phyloP scores from a whole-genome alignment of 2,888 invertebrate genomes.

The Diogma glabrata region DNA sequence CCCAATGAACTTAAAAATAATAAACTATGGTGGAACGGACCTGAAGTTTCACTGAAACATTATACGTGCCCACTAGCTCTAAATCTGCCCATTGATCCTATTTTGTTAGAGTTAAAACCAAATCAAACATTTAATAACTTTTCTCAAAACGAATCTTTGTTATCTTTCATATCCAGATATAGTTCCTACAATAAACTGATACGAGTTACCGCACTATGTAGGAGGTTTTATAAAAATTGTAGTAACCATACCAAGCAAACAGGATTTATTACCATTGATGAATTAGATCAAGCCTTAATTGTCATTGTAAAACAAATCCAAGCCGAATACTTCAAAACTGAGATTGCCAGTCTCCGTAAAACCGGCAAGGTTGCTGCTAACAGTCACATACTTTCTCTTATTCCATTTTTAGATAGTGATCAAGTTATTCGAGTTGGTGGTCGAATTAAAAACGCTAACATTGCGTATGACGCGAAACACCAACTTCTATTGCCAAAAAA shows the following conservation, averaged over 20 bases:
- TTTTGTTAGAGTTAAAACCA: no score
- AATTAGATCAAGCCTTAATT: not conserved
- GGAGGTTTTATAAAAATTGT: not conserved
- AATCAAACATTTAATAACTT: not conserved
- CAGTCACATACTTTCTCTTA: not conserved
- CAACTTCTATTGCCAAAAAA: not conserved
- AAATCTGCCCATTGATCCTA: no score
- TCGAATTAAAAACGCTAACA: not conserved
- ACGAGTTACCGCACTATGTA: not conserved
- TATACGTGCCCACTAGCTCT: not conserved
- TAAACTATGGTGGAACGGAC: not conserved
- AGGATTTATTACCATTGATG: not conserved
- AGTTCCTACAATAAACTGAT: not conserved
- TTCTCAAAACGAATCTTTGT: not conserved
- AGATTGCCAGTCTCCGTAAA: not conserved
- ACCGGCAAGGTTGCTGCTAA: not conserved
- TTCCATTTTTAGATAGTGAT: not conserved
- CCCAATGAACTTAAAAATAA: not conserved
- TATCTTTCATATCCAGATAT: no score
- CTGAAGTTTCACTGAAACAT: not conserved
- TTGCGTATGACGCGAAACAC: not conserved
- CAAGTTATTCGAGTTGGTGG: constrained; percentile 1
- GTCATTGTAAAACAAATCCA: not conserved
- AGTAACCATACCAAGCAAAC: not conserved
- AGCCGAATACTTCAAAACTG: not conserved